Conservation (phyloP, 2,113 vertebrate species). For the Dascyllus trimaculatus region DNA sequence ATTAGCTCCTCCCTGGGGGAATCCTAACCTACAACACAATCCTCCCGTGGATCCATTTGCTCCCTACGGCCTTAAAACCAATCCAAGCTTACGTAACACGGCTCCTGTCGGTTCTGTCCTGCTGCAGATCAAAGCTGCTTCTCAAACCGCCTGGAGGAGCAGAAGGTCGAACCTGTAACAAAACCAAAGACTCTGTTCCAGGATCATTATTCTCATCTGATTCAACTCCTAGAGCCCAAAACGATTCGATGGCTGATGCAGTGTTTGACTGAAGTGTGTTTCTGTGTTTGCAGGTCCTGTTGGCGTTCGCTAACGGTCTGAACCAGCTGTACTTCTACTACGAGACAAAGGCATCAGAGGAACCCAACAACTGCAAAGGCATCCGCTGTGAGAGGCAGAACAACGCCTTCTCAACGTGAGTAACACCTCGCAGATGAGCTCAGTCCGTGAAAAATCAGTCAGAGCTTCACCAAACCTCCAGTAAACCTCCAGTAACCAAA, state of each 20-base stretch:
- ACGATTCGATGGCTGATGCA: no score
- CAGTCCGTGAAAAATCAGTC: no score
- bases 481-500: no score
- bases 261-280: neutral
- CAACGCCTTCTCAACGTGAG: constrained; percentile 99
- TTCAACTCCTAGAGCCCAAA: no score
- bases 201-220: no score
- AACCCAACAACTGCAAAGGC: constrained; percentile 96
- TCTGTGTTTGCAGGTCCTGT: constrained; percentile 79
- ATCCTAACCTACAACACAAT: constrained; percentile 30
- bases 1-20: constrained; percentile 47
- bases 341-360: constrained; percentile 95
- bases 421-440: neutral
- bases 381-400: constrained; percentile 98
- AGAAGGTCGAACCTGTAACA: neutral
- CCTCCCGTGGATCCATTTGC: constrained; percentile 26
- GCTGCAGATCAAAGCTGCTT: constrained; percentile 18
- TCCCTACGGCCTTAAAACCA: constrained; percentile 47
- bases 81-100: constrained; percentile 28
- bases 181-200: no score
- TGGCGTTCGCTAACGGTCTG: constrained; percentile 96
- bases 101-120: neutral
- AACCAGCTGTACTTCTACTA: constrained; percentile 99
- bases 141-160: constrained; percentile 2
- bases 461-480: no score